Percentiles rank a stretch among this genome's conserved stretches.
These are phyloP conservation scores for Phyllotreta cruciferae DNA, from an alignment of 2,888 invertebrate genomes.

Conservation along the genomic window DNA sequence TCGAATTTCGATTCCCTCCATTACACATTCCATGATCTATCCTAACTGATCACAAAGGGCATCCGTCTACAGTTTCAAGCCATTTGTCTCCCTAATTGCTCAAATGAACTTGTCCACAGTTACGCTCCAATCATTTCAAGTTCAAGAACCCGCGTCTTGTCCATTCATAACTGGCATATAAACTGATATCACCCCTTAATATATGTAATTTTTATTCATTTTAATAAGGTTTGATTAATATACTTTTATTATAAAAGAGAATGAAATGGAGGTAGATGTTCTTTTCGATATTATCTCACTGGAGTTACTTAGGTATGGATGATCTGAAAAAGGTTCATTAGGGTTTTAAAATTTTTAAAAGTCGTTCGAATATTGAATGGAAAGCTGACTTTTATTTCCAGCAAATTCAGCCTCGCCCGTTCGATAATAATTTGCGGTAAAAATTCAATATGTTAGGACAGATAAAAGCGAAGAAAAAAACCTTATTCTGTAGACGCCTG, in stretches of 20 bases:
- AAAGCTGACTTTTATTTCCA: conserved; percentile 1
- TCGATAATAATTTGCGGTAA: conserved; percentile 21
- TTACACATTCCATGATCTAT: too few species aligned
- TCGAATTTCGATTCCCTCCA: too few species aligned
- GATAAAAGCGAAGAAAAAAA: conserved; percentile 17
- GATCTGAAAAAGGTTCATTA: background rate
- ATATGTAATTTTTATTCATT: conserved; percentile 19
- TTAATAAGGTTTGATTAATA: too few species aligned
- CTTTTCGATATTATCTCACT: too few species aligned
- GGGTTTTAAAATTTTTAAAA: background rate
- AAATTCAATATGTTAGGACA: conserved; percentile 27
- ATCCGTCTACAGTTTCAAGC: conserved; percentile 8
- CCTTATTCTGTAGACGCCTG: conserved; percentile 15
- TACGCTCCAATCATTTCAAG: conserved; percentile 20
- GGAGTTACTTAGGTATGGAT: background rate
- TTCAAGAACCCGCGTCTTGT: conserved; percentile 4
- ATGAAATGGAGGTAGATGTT: background rate
- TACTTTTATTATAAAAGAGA: too few species aligned
- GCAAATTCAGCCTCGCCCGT: background rate
- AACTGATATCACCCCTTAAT: conserved; percentile 7
- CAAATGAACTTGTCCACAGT: conserved; percentile 28
- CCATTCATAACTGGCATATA: background rate
- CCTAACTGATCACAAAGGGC: conserved; percentile 23
- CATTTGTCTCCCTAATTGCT: conserved; percentile 24
- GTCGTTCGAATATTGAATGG: background rate